Conservation (phyloP, 2,888 invertebrate genomes). For the Nasonia oneida region DNA sequence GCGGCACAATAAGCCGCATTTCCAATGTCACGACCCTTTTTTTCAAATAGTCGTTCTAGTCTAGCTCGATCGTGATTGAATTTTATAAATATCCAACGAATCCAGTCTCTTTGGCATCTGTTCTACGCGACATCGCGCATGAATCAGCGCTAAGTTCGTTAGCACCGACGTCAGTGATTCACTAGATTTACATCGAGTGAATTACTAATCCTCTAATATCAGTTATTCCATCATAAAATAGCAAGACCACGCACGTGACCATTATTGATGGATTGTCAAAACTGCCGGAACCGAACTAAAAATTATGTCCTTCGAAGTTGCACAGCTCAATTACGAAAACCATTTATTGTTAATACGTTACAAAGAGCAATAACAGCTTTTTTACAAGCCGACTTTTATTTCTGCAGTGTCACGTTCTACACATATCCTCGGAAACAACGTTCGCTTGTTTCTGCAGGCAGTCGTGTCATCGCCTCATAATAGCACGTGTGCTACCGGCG, state of each 20-base stretch:
- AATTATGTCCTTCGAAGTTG: too few species aligned
- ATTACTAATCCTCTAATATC: not conserved
- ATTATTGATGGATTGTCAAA: too few species aligned
- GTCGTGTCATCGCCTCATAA: not conserved
- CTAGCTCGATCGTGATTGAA: not conserved
- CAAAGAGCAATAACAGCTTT: too few species aligned
- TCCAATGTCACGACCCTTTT: not conserved
- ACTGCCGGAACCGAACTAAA: too few species aligned
- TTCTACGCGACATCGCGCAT: not conserved
- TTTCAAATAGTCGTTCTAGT: not conserved
- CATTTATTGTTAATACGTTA: too few species aligned
- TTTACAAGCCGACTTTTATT: too few species aligned
- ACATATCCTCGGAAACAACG: not conserved
- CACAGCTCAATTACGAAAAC: too few species aligned
- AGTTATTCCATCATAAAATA: too few species aligned
- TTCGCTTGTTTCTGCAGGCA: not conserved
- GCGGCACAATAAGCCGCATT: not conserved
- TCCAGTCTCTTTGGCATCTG: not conserved
- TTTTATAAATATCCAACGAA: not conserved
- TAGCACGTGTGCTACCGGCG: not conserved
- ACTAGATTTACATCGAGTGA: not conserved
- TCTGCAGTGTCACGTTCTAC: too few species aligned
- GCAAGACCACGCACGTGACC: too few species aligned
- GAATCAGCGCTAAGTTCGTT: not conserved
- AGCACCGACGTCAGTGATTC: constrained; percentile 65